Evolutionary conservation across 1,140 invertebrate genomes (phyloP).

Genomic region (Drosophila rufa): DNA sequence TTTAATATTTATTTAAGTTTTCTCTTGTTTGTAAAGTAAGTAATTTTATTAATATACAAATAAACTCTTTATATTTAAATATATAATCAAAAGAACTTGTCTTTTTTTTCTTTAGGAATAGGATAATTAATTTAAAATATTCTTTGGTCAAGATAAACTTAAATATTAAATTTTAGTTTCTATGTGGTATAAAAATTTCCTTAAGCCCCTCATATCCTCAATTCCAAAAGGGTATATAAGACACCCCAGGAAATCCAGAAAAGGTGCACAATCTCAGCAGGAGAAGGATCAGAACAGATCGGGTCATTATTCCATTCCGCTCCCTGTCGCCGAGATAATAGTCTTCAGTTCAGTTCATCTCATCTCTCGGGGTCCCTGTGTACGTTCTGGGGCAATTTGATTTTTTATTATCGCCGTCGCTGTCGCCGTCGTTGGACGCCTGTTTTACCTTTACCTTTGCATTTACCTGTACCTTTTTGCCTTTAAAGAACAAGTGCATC

Average conservation of each 20-base stretch:
- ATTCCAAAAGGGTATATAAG: neutral
- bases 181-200: neutral
- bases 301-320: conserved; percentile 24
- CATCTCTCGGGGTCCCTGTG: conserved; percentile 21
- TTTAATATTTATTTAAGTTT: neutral
- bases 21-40: neutral
- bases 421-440: conserved; percentile 26
- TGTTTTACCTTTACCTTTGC: conserved; percentile 8
- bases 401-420: conserved; percentile 54
- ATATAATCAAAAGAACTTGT: neutral
- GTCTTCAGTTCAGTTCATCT: conserved; percentile 23
- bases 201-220: too few relatives aligned
- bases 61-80: neutral
- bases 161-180: neutral
- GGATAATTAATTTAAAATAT: neutral
- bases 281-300: conserved; percentile 40
- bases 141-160: neutral
- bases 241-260: conserved; percentile 16
- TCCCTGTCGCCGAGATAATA: conserved; percentile 51
- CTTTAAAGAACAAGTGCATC: conserved; percentile 54
- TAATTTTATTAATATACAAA: too few relatives aligned
- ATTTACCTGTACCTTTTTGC: conserved; percentile 22
- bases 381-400: conserved; percentile 57
- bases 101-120: neutral
- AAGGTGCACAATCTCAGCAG: conserved; percentile 34